Percentiles rank a stretch among this genome's conserved stretches.
phyloP scores from a whole-genome alignment of 1,140 invertebrate species.

The Hylaeus volcanicus region DNA sequence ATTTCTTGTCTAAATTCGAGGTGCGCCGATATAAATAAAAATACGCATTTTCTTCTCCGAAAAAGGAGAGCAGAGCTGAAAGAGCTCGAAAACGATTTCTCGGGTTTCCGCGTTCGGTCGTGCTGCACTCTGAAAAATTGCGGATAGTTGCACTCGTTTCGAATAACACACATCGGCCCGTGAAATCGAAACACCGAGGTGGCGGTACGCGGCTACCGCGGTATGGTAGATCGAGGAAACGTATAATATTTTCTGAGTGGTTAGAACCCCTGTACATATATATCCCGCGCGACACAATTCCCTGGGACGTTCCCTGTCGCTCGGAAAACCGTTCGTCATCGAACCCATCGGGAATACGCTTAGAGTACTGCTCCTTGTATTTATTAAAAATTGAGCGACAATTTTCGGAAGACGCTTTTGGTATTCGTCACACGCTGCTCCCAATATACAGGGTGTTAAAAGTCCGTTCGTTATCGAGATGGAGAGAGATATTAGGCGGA shows the following conservation, averaged over 20 bases:
- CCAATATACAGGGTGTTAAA: no score
- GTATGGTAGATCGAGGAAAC: constrained; percentile 12
- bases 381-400: background rate
- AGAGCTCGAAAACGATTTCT: background rate
- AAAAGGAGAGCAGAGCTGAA: background rate
- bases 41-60: background rate
- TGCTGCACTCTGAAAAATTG: constrained; percentile 23
- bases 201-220: constrained; percentile 10
- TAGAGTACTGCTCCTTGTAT: constrained; percentile 4
- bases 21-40: background rate
- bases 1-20: no score
- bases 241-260: constrained; percentile 48
- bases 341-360: background rate
- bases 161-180: constrained; percentile 17
- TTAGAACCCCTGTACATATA: constrained; percentile 12
- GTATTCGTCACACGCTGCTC: no score
- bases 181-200: constrained; percentile 21
- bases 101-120: background rate
- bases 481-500: no score
- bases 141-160: background rate
- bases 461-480: no score
- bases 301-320: background rate
- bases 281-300: constrained; percentile 28
- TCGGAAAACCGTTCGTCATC: background rate
- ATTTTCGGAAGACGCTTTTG: background rate